A percentile compares a stretch with the other conserved stretches of the same genome.
Conservation (phyloP, 2,797 vertebrate species). For the Petrocephalus sullivani region DNA sequence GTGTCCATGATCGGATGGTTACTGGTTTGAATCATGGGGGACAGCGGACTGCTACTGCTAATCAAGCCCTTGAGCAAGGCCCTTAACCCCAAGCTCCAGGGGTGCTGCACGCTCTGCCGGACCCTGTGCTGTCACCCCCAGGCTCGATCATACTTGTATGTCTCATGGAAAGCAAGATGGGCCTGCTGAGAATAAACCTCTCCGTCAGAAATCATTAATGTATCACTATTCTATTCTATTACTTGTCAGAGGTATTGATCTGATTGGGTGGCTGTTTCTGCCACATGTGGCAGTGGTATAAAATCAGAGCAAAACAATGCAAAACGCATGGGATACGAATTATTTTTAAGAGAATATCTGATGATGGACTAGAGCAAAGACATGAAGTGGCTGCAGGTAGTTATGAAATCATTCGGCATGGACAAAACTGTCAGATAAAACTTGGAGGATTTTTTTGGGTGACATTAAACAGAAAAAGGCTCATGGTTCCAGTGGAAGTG, state of each 20-base stretch:
- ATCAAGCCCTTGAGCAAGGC: background rate
- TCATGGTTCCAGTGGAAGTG: background rate
- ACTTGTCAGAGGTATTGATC: background rate
- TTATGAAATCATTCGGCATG: background rate
- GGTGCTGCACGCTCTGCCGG: background rate
- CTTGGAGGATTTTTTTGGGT: background rate
- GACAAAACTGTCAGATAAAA: background rate
- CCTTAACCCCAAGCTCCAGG: background rate
- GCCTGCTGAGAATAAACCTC: background rate
- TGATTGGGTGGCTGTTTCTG: background rate
- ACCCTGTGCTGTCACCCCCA: background rate
- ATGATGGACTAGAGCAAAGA: background rate
- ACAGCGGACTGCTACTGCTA: background rate
- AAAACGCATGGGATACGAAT: background rate
- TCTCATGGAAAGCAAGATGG: background rate
- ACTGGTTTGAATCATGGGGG: background rate
- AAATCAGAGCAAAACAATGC: background rate
- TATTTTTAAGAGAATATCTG: background rate
- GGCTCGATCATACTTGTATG: background rate
- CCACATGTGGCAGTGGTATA: background rate
- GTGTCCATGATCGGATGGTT: background rate
- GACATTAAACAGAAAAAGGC: background rate
- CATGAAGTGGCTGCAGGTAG: background rate
- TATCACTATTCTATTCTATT: background rate
- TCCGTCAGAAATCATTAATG: background rate